Conservation (phyloP, 2,797 vertebrate species). For the Halcyon badia region DNA sequence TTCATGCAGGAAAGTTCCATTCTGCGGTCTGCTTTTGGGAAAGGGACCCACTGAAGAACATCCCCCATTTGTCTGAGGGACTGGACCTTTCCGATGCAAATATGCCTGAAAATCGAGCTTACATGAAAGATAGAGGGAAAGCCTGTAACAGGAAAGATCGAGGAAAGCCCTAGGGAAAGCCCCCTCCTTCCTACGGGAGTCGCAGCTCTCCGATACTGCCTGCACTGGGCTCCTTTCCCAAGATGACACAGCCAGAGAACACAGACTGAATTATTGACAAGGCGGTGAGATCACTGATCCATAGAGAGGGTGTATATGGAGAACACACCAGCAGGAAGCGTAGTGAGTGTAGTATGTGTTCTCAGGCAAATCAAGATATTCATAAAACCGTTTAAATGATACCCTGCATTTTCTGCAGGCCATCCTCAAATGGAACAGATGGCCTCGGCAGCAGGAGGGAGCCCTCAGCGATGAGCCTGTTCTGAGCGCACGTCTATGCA, state of each 20-base stretch:
- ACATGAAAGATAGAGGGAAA: fast-evolving
- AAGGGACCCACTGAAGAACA: not conserved
- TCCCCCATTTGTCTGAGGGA: not conserved
- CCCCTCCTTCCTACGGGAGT: not conserved
- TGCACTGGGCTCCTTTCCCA: not conserved
- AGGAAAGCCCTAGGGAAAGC: too few species aligned
- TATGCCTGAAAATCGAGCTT: not conserved
- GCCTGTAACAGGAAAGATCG: not conserved
- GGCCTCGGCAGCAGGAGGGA: not conserved
- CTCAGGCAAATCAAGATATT: not conserved
- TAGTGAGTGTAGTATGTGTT: fast-evolving
- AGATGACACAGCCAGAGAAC: not conserved
- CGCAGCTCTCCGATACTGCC: not conserved
- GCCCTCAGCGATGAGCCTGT: not conserved
- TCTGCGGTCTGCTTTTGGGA: not conserved
- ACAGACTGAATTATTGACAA: not conserved
- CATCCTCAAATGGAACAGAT: not conserved
- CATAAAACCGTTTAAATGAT: not conserved
- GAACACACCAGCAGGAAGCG: not conserved
- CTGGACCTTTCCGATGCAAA: not conserved
- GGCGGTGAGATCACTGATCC: not conserved
- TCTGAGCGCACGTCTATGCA: fast-evolving
- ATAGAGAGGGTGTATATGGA: fast-evolving
- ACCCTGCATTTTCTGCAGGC: not conserved
- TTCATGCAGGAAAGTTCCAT: not conserved